Percentiles rank a stretch among this genome's conserved stretches.
These are phyloP conservation scores for Lagenorhynchus albirostris DNA, from an alignment of 2,113 vertebrate species.

Conservation along the genomic window DNA sequence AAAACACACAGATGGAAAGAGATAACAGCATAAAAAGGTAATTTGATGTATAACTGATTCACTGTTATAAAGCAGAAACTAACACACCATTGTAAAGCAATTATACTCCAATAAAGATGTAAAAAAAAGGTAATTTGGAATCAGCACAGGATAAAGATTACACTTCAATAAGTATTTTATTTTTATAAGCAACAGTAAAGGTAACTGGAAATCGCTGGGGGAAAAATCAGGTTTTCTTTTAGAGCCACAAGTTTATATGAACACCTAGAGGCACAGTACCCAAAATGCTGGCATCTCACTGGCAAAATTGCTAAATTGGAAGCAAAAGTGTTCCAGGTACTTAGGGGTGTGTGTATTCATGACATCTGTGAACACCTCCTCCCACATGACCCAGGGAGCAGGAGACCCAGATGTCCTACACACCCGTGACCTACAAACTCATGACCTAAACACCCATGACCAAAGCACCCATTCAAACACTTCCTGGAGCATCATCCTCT, in stretches of 20 bases:
- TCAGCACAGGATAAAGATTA: conserved; percentile 24
- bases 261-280: neutral
- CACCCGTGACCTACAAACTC: too few species aligned
- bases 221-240: conserved; percentile 28
- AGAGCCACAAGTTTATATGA: neutral
- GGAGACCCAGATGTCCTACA: neutral
- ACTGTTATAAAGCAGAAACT: too few species aligned
- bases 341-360: fast-evolving
- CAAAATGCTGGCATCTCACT: neutral
- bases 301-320: neutral
- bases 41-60: neutral
- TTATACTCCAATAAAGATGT: too few species aligned
- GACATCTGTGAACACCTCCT: neutral
- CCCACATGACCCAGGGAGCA: neutral
- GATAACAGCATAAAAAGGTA: conserved; percentile 27
- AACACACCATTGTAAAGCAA: too few species aligned
- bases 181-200: conserved; percentile 30
- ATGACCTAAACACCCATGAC: neutral
- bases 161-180: conserved; percentile 27
- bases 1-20: conserved; percentile 41
- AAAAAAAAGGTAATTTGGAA: conserved; percentile 43
- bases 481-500: neutral
- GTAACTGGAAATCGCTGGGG: conserved; percentile 18
- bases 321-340: neutral
- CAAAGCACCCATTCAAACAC: neutral